Evolutionary conservation across 1,140 invertebrate genomes (phyloP), one percentile per base, ranked within the genome.

Genomic region (Drosophila arizonae): DNA sequence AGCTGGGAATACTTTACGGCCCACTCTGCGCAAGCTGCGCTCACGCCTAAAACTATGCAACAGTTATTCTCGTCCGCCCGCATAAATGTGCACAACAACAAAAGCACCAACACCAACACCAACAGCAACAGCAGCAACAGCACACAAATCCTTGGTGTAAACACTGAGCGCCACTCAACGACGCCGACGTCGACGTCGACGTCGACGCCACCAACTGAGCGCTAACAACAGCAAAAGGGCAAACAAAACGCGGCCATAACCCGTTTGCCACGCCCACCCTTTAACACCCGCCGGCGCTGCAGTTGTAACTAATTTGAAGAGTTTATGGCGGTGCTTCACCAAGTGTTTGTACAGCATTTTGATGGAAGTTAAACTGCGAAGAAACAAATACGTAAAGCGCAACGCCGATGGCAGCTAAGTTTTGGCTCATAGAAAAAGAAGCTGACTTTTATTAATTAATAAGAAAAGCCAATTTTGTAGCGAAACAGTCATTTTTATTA

Each of bases 1-100:
- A 84, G 78, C 78, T 86, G 81, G 48, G 64, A 55, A 66, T 28
- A 51, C 46, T 33, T 24, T 62, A 30, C 55, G 24, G 17, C 28
- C n/a, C 41, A 15, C 17, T 4, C 21, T 17, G 36, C 39, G 10
- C 30, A 41, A 39, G 21, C 43, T 48, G 13, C 41, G 45, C 33
- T 33, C 45, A 43, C 51, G 68, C 68, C 68, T 48, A 60, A 26
- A 67, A 46, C 55, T 55, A 39, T 72, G 55, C 63, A 65, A 71
- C 68, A 65, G 62, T 52, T 71, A 46, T 54, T 54, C 36, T 9
- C 10, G 21, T n/a, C 36, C 41, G 17, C 13, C 48, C 30, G 30
- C 41, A 52, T 58, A 64, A 71, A 64, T 55, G 58, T 43, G 33
- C 26, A 2, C 6, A 21, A 15, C 41, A 41, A 30, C 30, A 64